Base-by-base conservation (phyloP, 53 echinoderm and acorn worm genomes). In the Crossaster papposus region DNA sequence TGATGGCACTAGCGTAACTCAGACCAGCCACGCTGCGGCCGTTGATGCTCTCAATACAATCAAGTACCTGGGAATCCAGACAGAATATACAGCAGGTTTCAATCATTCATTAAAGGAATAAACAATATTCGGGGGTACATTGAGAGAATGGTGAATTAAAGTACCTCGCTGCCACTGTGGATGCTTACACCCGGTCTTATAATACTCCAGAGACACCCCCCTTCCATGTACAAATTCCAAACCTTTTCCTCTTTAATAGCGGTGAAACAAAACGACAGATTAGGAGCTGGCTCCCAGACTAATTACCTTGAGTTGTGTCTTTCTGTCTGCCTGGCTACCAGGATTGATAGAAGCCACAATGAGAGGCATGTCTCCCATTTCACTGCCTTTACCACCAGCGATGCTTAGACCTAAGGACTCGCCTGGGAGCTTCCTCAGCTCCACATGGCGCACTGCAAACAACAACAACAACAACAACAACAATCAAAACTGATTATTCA, bases 321-420 rank as follows among this genome's bases (percentile, higher is more conserved):
- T 80, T 53, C 76, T 76, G n/a, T 85, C 90, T 15, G 93, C 93
- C 75, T 90, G 80, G 35, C 93, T 87, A 18, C 86, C 86, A 7
- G 93, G 93, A 37, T 80, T 90, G 68, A 93, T 90, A 28, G 90
- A 90, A n/a, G 93, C 93, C 12, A 93, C 81, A 26, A 90, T 90
- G 80, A 93, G 80, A n/a, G 93, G 93, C 20, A 90, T 78, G 37
- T 90, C 93, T 4, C 93, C 93, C 54, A 93, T 73, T 4, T 86
- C 81, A 44, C 93, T 93, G 15, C 90, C 93, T n/a, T 86, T 64
- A 38, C 93, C 93, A 3, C 93, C 93, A 30, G 90, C 82, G 38
- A 93, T 90, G 52, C 93, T 93, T 37, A 93, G 77, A 28, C 93
- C 93, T 24, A 93, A 64, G 4, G 90, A 90, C 65, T 90, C 81